Evolutionary conservation across 2,113 vertebrate genomes (phyloP).

Genomic region (Bambusicola thoracicus): DNA sequence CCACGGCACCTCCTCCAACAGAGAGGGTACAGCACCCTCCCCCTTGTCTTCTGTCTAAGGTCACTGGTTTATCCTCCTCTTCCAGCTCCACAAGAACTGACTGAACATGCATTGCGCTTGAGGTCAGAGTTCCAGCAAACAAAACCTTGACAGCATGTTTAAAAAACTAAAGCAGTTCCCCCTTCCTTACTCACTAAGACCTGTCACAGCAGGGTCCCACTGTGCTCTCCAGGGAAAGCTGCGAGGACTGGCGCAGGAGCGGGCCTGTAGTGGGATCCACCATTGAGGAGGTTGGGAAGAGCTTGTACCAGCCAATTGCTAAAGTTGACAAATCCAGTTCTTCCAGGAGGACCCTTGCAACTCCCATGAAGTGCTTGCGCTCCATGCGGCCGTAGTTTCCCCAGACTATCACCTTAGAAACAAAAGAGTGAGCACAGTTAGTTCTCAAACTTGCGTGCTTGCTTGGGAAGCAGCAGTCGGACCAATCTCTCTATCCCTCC

Average conservation of each 20-base stretch:
- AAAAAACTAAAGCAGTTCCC: slow-evolving; percentile 68
- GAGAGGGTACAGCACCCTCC: slow-evolving; percentile 53
- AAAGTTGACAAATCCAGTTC: slow-evolving; percentile 95
- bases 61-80: slow-evolving; percentile 76
- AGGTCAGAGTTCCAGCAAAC: slow-evolving; percentile 77
- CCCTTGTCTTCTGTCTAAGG: slow-evolving; percentile 72
- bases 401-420: slow-evolving; percentile 93
- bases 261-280: slow-evolving; percentile 94
- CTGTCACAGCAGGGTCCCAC: slow-evolving; percentile 95
- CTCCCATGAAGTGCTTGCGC: slow-evolving; percentile 98
- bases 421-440: neutral
- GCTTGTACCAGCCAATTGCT: slow-evolving; percentile 99
- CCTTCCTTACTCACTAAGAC: slow-evolving; percentile 83
- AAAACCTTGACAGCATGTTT: slow-evolving; percentile 77
- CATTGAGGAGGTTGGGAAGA: slow-evolving; percentile 98
- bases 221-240: slow-evolving; percentile 97
- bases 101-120: slow-evolving; percentile 76
- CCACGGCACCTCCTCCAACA: slow-evolving; percentile 65
- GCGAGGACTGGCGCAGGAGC: slow-evolving; percentile 94
- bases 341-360: slow-evolving; percentile 94
- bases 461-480: neutral
- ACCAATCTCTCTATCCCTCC: neutral
- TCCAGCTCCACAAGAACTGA: slow-evolving; percentile 74
- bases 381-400: slow-evolving; percentile 98
- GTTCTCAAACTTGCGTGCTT: neutral